Percentiles rank a stretch among this genome's conserved stretches.
phyloP scores from a whole-genome alignment of 2,797 vertebrate genomes.

The Lithobates sylvaticus region DNA sequence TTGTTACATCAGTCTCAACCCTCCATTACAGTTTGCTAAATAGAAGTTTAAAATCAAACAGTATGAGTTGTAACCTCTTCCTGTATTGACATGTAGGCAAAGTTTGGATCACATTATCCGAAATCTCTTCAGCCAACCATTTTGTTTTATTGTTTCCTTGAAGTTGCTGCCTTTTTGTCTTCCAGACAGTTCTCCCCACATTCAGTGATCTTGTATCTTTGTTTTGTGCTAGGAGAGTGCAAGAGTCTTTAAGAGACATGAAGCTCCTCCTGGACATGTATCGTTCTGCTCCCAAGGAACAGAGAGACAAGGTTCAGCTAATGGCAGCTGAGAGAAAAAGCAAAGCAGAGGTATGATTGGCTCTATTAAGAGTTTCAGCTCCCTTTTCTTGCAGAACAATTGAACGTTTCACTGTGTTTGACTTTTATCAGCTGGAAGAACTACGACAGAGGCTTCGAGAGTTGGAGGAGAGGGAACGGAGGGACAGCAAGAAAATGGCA shows the following conservation, averaged over 20 bases:
- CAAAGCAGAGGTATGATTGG: conserved; percentile 88
- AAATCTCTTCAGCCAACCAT: no score
- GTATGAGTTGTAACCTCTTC: no score
- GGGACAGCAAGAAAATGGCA: conserved; percentile 97
- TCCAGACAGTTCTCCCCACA: no score
- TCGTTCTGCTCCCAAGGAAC: conserved; percentile 95
- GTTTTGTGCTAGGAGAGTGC: conserved; percentile 85
- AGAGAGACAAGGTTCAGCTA: conserved; percentile 96
- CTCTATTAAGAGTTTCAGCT: background rate
- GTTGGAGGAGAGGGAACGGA: conserved; percentile 93
- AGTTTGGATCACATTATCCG: no score
- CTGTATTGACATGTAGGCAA: no score
- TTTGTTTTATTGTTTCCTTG: no score
- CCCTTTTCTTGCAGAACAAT: background rate
- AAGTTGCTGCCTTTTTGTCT: no score
- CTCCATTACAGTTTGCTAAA: no score
- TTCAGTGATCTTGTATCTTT: background rate
- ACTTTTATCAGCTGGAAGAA: conserved; percentile 85
- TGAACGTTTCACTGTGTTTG: background rate
- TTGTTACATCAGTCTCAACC: no score
- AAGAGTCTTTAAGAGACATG: conserved; percentile 98
- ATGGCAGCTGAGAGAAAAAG: conserved; percentile 98
- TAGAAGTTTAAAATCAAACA: no score
- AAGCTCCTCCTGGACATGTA: conserved; percentile 97
- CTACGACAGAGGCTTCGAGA: conserved; percentile 91